phyloP scores from a whole-genome alignment of 2,888 invertebrate genomes.

The Nymphalis polychloros region DNA sequence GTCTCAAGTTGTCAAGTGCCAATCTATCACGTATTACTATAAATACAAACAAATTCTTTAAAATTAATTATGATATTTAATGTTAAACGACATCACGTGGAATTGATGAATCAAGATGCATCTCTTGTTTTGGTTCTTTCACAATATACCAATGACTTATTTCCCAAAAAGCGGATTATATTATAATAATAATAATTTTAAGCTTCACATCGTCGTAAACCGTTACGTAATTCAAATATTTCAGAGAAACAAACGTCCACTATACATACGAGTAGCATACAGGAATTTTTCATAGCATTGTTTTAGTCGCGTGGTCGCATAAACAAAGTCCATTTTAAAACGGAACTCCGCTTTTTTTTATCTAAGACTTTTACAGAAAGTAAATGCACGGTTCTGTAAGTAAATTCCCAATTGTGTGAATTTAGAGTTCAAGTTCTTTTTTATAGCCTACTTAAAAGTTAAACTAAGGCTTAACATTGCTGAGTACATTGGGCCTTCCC shows the following conservation, averaged over 20 bases:
- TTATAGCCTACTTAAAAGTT: background rate
- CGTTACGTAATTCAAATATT: slow-evolving; percentile 25
- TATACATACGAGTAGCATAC: background rate
- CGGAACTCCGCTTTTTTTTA: slow-evolving; percentile 3
- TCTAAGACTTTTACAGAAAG: slow-evolving; percentile 10
- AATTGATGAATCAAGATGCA: too few species aligned
- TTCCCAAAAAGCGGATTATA: too few species aligned
- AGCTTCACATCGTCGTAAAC: slow-evolving; percentile 9
- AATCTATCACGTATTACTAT: too few species aligned
- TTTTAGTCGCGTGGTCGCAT: slow-evolving; percentile 16
- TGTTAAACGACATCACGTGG: too few species aligned
- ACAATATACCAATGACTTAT: too few species aligned
- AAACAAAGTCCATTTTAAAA: slow-evolving; percentile 19
- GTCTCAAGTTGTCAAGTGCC: too few species aligned
- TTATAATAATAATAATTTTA: too few species aligned
- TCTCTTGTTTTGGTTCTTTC: too few species aligned
- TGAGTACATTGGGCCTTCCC: too few species aligned
- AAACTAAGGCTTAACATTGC: too few species aligned
- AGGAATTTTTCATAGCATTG: slow-evolving; percentile 24
- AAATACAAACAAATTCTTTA: too few species aligned
- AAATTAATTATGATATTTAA: too few species aligned
- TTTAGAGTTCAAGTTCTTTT: slow-evolving; percentile 5
- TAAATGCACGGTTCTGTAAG: slow-evolving; percentile 3
- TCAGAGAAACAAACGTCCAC: slow-evolving; percentile 14
- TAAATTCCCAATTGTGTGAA: slow-evolving; percentile 20